Evolutionary conservation across 2,113 vertebrate genomes (phyloP).

Genomic region (Corythornis vintsioides): DNA sequence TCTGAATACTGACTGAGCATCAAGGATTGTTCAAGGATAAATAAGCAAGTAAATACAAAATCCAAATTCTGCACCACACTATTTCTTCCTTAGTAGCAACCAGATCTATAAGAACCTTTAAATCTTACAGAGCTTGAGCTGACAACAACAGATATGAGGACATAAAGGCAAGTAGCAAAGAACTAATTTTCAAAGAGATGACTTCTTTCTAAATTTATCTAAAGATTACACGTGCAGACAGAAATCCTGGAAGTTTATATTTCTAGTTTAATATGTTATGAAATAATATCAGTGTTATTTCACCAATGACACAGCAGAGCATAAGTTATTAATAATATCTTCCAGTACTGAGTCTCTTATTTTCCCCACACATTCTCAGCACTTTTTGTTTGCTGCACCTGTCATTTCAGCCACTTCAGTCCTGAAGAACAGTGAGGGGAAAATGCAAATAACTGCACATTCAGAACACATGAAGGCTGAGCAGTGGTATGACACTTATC

Average conservation of each 20-base stretch:
- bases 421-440: slow-evolving; percentile 25
- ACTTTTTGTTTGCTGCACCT: slow-evolving; percentile 46
- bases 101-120: background rate
- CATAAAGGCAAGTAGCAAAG: background rate
- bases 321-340: slow-evolving; percentile 16
- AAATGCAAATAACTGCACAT: slow-evolving; percentile 50
- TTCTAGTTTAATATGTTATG: background rate
- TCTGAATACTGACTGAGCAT: background rate
- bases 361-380: slow-evolving; percentile 4
- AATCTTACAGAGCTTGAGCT: background rate
- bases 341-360: background rate
- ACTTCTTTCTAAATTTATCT: background rate
- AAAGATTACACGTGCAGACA: background rate
- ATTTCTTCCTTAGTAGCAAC: background rate
- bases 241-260: background rate
- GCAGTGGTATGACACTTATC: slow-evolving; percentile 62
- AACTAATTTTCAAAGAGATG: background rate
- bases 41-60: background rate
- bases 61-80: background rate
- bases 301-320: background rate
- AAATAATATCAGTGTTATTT: slow-evolving; percentile 26
- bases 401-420: slow-evolving; percentile 43
- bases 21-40: slow-evolving; percentile 15
- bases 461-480: slow-evolving; percentile 29
- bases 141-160: background rate